Percentiles rank a stretch among this genome's conserved stretches.
Conservation (phyloP, 2,888 invertebrate genomes). For the Machimus atricapillus region DNA sequence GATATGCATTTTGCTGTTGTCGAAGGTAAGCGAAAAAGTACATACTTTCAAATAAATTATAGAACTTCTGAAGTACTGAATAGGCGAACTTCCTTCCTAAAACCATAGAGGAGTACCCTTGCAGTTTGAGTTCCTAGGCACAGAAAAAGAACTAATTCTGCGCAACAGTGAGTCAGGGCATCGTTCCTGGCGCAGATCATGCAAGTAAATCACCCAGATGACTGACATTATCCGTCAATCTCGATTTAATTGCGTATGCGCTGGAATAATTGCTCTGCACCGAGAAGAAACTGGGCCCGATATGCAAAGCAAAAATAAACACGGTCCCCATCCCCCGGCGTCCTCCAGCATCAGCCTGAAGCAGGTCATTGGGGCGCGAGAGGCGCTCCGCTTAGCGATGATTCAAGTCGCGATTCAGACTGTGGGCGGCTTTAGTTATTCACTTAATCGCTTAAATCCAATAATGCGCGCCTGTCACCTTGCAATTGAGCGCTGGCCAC, state of each 20-base stretch:
- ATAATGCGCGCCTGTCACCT: conserved; percentile 27
- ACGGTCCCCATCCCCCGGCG: background rate
- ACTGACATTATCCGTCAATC: conserved; percentile 18
- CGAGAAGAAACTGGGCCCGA: background rate
- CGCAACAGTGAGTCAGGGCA: background rate
- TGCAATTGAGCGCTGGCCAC: background rate
- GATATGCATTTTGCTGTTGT: too few relatives aligned
- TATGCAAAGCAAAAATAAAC: conserved; percentile 14
- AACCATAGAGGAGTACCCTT: background rate
- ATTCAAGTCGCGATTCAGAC: background rate
- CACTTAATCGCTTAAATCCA: conserved; percentile 30
- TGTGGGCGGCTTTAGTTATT: conserved; percentile 23
- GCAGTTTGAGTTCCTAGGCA: background rate
- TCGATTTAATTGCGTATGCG: conserved; percentile 16
- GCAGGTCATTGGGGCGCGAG: conserved; percentile 14
- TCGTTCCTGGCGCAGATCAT: background rate
- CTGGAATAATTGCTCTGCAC: background rate
- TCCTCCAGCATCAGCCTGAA: background rate
- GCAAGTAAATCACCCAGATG: conserved; percentile 8
- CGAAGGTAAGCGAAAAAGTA: too few relatives aligned
- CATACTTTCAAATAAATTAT: too few relatives aligned
- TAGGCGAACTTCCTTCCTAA: too few relatives aligned
- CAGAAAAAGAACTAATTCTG: background rate
- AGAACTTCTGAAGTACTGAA: too few relatives aligned
- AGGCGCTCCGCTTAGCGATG: background rate